These are phyloP conservation scores for Peromyscus attwateri DNA, from an alignment of 2,797 vertebrate genomes.

Conservation along the genomic window DNA sequence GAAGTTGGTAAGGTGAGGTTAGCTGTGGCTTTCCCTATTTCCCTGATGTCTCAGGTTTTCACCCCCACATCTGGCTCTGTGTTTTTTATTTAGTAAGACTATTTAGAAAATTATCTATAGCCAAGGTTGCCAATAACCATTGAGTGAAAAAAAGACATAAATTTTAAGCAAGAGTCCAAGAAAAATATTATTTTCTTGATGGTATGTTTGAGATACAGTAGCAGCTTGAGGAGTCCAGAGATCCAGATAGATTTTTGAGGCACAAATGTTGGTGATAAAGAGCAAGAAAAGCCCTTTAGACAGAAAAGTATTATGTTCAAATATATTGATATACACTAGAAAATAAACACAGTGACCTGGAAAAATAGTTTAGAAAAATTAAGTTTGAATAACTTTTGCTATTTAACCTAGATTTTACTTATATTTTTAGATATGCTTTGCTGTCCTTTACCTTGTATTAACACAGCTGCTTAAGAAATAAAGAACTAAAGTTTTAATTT, in stretches of 20 bases:
- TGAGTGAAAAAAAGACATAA: neutral
- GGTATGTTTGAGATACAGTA: neutral
- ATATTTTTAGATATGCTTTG: conserved; percentile 16
- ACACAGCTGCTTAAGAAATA: neutral
- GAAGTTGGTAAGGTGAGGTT: too few species aligned
- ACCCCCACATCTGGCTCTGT: too few species aligned
- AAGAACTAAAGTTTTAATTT: neutral
- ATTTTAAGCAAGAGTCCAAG: neutral
- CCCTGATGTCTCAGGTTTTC: too few species aligned
- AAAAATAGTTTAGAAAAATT: neutral
- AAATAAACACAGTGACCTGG: neutral
- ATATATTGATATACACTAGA: neutral
- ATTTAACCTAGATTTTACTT: neutral
- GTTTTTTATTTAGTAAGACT: too few species aligned
- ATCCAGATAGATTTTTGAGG: neutral
- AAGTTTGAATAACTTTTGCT: neutral
- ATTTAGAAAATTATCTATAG: too few species aligned
- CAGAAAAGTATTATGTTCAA: neutral
- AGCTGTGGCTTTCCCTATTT: too few species aligned
- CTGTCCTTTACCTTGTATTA: neutral
- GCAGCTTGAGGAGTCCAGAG: neutral
- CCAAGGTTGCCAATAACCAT: neutral
- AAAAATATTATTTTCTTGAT: neutral
- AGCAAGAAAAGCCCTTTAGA: neutral
- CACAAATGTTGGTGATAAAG: neutral